Conservation (phyloP, 1,140 invertebrate genomes). For the Hesperophylax magnus region DNA sequence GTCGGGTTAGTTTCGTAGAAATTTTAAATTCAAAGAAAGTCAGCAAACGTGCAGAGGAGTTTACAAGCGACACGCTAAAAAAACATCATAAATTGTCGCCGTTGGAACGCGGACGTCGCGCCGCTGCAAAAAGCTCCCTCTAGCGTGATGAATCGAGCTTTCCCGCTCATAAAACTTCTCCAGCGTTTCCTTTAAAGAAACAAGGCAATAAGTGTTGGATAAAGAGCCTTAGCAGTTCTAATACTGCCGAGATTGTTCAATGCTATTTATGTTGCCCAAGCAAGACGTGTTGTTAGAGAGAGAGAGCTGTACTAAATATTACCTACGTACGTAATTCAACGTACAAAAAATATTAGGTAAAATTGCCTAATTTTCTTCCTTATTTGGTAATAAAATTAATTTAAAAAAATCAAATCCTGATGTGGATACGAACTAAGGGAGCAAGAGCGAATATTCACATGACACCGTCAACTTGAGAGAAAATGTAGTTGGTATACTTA, state of each 20-base stretch:
- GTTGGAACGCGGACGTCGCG: background rate
- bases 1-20: too few species aligned
- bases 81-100: slow-evolving; percentile 4
- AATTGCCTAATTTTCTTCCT: too few species aligned
- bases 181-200: slow-evolving; percentile 15
- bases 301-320: too few species aligned
- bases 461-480: too few species aligned
- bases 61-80: slow-evolving; percentile 4
- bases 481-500: too few species aligned
- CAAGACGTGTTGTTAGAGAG: too few species aligned
- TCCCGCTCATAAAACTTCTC: slow-evolving; percentile 30
- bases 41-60: background rate
- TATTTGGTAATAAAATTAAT: too few species aligned
- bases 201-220: slow-evolving; percentile 27
- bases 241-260: slow-evolving; percentile 9
- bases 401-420: too few species aligned
- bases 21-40: background rate
- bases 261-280: background rate
- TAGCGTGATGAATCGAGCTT: slow-evolving; percentile 9
- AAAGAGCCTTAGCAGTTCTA: slow-evolving; percentile 27
- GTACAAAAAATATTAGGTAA: too few species aligned
- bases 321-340: too few species aligned
- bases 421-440: too few species aligned
- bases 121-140: background rate
- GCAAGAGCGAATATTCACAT: too few species aligned